Percentiles rank a stretch among this genome's conserved stretches.
phyloP scores from a whole-genome alignment of 2,113 vertebrate genomes.

The Numenius arquata region DNA sequence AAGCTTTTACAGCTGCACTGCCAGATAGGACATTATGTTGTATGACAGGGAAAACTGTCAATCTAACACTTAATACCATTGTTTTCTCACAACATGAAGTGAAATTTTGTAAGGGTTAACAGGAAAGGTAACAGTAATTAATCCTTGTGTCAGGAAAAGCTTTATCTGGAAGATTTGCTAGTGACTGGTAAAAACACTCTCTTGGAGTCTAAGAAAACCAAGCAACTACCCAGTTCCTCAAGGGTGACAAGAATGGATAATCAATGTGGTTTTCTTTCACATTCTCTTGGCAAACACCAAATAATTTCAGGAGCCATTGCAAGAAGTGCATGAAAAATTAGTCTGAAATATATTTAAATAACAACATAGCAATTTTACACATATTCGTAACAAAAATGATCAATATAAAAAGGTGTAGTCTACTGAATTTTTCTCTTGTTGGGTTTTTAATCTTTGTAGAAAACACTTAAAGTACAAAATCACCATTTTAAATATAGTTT shows the following conservation, averaged over 20 bases:
- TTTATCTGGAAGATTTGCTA: constrained; percentile 19
- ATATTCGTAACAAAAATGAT: neutral
- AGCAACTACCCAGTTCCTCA: neutral
- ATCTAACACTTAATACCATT: constrained; percentile 24
- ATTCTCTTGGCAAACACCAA: neutral
- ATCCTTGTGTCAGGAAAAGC: constrained; percentile 33
- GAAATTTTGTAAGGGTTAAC: constrained; percentile 26
- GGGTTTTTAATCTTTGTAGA: neutral
- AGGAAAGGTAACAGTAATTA: constrained; percentile 56
- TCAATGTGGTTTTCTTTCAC: neutral
- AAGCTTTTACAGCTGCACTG: constrained; percentile 21
- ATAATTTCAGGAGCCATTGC: neutral
- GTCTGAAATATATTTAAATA: neutral
- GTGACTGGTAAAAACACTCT: constrained; percentile 23
- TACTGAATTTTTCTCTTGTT: neutral
- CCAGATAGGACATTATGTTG: constrained; percentile 44
- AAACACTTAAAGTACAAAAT: neutral
- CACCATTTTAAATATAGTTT: neutral
- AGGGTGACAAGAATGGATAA: neutral
- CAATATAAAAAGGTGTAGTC: neutral
- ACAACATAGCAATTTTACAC: neutral
- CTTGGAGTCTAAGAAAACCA: neutral
- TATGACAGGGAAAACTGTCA: constrained; percentile 26
- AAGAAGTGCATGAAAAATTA: neutral
- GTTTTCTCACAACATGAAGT: constrained; percentile 29